Base-by-base conservation (phyloP, 2,797 vertebrate species). In the Syngnathus rostellatus region DNA sequence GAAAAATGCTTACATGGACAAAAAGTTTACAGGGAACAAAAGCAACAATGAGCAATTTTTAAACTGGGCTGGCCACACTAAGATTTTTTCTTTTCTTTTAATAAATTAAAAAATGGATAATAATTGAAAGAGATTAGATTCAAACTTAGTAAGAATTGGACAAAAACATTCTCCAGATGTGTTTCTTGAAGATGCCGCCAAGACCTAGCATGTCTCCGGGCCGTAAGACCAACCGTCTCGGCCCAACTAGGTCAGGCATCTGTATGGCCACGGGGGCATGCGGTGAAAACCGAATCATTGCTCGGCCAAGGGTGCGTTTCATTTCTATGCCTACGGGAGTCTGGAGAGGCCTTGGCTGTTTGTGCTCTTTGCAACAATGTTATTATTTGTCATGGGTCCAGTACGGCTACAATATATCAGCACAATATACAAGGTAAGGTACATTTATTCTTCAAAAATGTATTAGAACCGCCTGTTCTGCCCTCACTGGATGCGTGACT, bases 161-260 rank as follows among this genome's bases (percentile, higher is more conserved):
- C 43, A 14, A 45, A 12, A 31, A 31, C 5, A 16, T 57, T 57
- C 54, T 31, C 54, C 54, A 31, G 54, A 57, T 17, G 23, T 14
- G 54, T 57, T 55, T 31, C 54, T 11, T 3, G 25, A 57, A 57
- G 54, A 57, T 12, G 54, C 25, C 54, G 23, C 54, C 25, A 14
- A 37, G 12, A 14, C 54, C 12, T 21, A 3, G 50, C 50, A n/a
- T 53, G 50, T 23, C 50, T 53, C 2, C 2, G 23, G 54, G 54
- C 54, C 54, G 5, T 5, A 31, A 14, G 23, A 31, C 11, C 25
- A 2, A 57, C 4, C 21, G 41, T 74, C 72, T 82, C 72, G 66
- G 68, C 60, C 65, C 62, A 88, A 86, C 58, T 83, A 78, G 86
- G 85, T 86, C 85, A 83, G 69, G 66, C 54, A 46, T 76, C 78